Evolutionary conservation across 1,140 invertebrate species (phyloP), one percentile per base, ranked within the genome.

Genomic region (Plutomurus gul): DNA sequence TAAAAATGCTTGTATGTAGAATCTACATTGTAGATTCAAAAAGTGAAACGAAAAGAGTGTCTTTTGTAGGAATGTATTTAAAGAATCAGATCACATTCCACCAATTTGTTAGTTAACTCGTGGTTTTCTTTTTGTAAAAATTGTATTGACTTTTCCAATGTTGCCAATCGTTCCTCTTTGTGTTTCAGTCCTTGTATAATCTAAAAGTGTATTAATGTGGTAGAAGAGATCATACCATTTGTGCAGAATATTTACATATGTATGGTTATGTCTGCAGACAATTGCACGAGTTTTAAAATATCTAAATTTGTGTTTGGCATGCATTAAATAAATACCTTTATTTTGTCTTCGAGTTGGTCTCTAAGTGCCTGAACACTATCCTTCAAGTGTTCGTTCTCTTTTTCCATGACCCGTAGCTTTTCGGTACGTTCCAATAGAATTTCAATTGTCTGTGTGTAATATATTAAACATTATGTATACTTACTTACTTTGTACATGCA

Each of bases 81-180:
- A 36, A 72, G 39, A 8, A 72, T 72, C 40, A 72, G 36, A 47
- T 47, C 49, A 6, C 27, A 33, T 18, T 74, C 72, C 16, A 74
- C 39, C 11, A 74, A n/a, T 18, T 74, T 74, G n/a, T 7, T 1
- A 16, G 43, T 49, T 27, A 74, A 47, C 16, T 74, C 72, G 6
- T 74, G 72, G 49, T 74, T 74, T 74, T 74, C 72, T 25, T 49
- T 74, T 46, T 74, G 72, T 25, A 74, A 27, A 47, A 74, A 74
- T 5, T 25, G 20, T 30, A 47, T 18, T 1, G 72, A 33, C 18
- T 74, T 74, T 33, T 74, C 72, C 72, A 74, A n/a, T 10, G 10
- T 16, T 13, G 27, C 3, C 7, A 30, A n/a, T 33, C 39, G 47
- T 47, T 74, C 43, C 18, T 39, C 46, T 27, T 18, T 33, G 1